These are phyloP conservation scores for Bujurquina vittata DNA, from an alignment of 2,113 vertebrate species.

Conservation along the genomic window DNA sequence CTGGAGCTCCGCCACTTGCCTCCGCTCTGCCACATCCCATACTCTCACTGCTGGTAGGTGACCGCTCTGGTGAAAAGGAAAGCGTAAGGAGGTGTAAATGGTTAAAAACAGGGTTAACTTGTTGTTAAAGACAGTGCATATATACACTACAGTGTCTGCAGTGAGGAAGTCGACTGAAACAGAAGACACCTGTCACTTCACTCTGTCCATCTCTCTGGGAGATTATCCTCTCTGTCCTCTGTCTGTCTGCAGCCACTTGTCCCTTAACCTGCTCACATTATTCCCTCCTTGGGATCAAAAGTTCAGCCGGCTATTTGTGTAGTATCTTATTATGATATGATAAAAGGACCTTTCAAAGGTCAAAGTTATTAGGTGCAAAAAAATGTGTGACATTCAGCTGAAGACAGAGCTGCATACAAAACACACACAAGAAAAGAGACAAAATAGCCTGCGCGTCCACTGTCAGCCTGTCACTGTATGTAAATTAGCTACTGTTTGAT, in stretches of 20 bases:
- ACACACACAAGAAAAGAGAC: neutral
- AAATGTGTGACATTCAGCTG: neutral
- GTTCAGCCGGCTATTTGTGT: conserved; percentile 55
- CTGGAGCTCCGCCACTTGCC: conserved; percentile 90
- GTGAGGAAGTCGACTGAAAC: neutral
- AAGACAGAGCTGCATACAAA: neutral
- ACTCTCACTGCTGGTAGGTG: conserved; percentile 93
- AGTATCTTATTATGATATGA: conserved; percentile 18
- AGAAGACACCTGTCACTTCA: neutral
- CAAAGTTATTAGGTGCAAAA: conserved; percentile 10
- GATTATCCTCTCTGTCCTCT: conserved; percentile 48
- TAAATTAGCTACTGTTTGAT: conserved; percentile 26
- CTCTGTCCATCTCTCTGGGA: conserved; percentile 19
- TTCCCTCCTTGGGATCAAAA: conserved; percentile 42
- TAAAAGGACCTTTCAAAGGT: conserved; percentile 33
- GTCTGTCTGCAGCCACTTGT: conserved; percentile 14
- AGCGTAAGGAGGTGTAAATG: neutral
- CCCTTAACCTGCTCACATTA: conserved; percentile 33
- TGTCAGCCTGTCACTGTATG: conserved; percentile 11
- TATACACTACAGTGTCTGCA: neutral
- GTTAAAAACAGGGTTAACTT: neutral
- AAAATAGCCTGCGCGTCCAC: neutral
- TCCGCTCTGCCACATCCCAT: conserved; percentile 88
- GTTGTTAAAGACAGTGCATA: neutral
- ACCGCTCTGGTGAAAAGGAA: conserved; percentile 80